These are phyloP conservation scores for Hemibagrus wyckioides DNA, from an alignment of 2,113 vertebrate genomes.

Conservation along the genomic window DNA sequence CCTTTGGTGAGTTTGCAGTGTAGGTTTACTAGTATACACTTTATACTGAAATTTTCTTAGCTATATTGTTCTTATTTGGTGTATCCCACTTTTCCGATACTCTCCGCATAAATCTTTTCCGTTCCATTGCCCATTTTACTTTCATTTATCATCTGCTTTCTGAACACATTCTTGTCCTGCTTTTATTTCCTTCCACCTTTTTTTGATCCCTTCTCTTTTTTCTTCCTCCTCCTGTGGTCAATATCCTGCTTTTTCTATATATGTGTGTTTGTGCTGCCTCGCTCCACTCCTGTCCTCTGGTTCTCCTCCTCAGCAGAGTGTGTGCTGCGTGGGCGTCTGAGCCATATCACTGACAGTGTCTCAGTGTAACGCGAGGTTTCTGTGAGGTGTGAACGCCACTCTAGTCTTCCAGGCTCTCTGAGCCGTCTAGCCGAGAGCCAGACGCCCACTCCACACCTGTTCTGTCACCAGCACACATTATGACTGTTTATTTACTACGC, in stretches of 20 bases:
- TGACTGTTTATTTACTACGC: constrained; percentile 67
- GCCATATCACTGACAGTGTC: constrained; percentile 51
- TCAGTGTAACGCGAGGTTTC: constrained; percentile 39
- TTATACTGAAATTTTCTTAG: not conserved
- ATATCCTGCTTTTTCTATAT: constrained; percentile 22
- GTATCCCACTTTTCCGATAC: not conserved
- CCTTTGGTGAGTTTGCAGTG: constrained; percentile 83
- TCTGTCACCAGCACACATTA: constrained; percentile 57
- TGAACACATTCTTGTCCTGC: not conserved
- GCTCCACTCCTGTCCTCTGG: constrained; percentile 42
- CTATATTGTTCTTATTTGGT: not conserved
- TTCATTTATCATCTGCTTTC: constrained; percentile 8
- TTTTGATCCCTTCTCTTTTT: not conserved
- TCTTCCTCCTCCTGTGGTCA: not conserved
- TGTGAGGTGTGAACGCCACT: constrained; percentile 58
- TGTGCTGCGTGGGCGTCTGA: constrained; percentile 57
- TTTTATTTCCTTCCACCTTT: not conserved
- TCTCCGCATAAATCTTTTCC: not conserved
- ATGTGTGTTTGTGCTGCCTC: constrained; percentile 13
- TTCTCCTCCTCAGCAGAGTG: constrained; percentile 32
- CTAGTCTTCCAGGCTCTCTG: constrained; percentile 68
- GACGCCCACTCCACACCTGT: constrained; percentile 75
- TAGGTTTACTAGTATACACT: not conserved
- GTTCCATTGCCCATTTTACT: not conserved
- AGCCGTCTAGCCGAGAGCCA: constrained; percentile 69